Conservation (phyloP, 2,888 invertebrate species). For the Agrilus cyanescens region DNA sequence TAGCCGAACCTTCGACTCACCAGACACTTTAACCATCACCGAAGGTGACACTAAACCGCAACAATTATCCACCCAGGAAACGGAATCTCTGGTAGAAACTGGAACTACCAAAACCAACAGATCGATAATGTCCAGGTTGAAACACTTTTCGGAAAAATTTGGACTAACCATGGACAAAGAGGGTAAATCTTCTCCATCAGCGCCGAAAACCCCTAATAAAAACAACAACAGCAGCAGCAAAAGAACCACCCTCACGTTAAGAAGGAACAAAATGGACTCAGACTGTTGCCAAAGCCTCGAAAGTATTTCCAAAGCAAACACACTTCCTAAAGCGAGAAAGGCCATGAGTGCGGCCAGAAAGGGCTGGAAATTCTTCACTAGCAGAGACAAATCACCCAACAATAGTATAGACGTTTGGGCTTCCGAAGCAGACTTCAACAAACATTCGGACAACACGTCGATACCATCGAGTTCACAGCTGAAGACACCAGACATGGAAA, state of each 20-base stretch:
- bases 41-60: conserved; percentile 8
- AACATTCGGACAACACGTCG: conserved; percentile 27
- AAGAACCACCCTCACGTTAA: conserved; percentile 13
- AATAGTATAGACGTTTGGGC: conserved; percentile 26
- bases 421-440: conserved; percentile 27
- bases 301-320: conserved; percentile 27
- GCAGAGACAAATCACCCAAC: conserved; percentile 28
- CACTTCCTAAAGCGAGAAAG: conserved; percentile 28
- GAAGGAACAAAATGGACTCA: conserved; percentile 21
- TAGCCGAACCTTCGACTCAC: conserved; percentile 13
- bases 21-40: conserved; percentile 12
- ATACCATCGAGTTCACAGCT: conserved; percentile 31
- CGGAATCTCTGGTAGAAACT: conserved; percentile 13
- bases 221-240: conserved; percentile 18
- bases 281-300: conserved; percentile 28
- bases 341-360: conserved; percentile 22
- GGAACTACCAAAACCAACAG: conserved; percentile 30
- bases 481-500: conserved; percentile 20
- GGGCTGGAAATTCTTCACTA: conserved; percentile 31
- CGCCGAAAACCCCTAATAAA: conserved; percentile 17
- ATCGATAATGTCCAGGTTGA: conserved; percentile 39
- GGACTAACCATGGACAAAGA: conserved; percentile 39
- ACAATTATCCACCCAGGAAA: conserved; percentile 10
- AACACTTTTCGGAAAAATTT: conserved; percentile 42
- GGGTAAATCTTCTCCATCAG: conserved; percentile 21